Percentiles rank a stretch among this genome's conserved stretches.
Conservation (phyloP, 2,797 vertebrate genomes). For the Liparis tanakae region DNA sequence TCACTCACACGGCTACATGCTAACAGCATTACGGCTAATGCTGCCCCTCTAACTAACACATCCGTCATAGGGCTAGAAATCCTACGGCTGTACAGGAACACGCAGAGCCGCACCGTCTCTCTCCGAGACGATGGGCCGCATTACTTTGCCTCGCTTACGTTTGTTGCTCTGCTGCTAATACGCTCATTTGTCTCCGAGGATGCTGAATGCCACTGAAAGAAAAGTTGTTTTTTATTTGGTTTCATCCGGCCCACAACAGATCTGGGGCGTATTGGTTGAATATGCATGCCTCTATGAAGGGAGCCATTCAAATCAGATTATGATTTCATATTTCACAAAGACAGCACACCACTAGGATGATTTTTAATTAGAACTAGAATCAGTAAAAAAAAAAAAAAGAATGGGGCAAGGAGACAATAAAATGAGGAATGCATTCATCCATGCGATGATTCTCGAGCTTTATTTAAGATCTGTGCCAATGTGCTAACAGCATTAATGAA, state of each 20-base stretch:
- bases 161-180: slow-evolving; percentile 67
- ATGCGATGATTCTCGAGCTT: slow-evolving; percentile 80
- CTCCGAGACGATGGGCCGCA: slow-evolving; percentile 63
- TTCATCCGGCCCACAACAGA: slow-evolving; percentile 61
- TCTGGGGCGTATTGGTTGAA: slow-evolving; percentile 44
- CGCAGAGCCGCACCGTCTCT: slow-evolving; percentile 52
- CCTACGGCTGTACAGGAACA: slow-evolving; percentile 69
- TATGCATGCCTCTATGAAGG: slow-evolving; percentile 63
- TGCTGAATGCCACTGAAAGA: slow-evolving; percentile 62
- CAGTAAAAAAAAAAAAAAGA: slow-evolving; percentile 62
- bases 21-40: slow-evolving; percentile 83
- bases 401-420: slow-evolving; percentile 81
- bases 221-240: slow-evolving; percentile 64
- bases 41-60: slow-evolving; percentile 81
- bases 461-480: slow-evolving; percentile 89
- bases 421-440: slow-evolving; percentile 82
- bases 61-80: slow-evolving; percentile 77
- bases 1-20: slow-evolving; percentile 82
- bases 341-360: slow-evolving; percentile 79
- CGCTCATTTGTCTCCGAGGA: slow-evolving; percentile 72
- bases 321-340: slow-evolving; percentile 82
- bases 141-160: slow-evolving; percentile 70
- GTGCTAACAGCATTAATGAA: slow-evolving; percentile 97
- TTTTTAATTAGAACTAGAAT: slow-evolving; percentile 87
- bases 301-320: slow-evolving; percentile 77